phyloP scores from a whole-genome alignment of 2,888 invertebrate species.

The Ormia ochracea region DNA sequence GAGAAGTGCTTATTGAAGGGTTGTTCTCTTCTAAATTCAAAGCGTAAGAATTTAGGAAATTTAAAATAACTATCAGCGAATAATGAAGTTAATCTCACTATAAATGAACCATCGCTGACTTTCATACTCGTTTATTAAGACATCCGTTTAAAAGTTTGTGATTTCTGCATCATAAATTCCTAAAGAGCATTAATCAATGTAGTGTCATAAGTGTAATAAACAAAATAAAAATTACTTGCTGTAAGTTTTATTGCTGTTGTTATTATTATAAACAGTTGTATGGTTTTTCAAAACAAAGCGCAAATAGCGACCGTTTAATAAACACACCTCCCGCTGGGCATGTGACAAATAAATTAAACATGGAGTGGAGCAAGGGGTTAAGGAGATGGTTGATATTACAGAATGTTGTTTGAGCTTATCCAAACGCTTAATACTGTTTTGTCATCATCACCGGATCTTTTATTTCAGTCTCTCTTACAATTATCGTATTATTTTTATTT shows the following conservation, averaged over 20 bases:
- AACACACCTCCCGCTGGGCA: constrained; percentile 22
- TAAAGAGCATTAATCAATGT: neutral
- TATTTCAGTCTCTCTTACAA: constrained; percentile 28
- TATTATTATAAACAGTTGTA: neutral
- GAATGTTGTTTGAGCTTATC: constrained; percentile 2
- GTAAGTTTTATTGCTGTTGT: neutral
- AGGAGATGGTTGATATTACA: neutral
- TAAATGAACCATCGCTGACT: too few relatives aligned
- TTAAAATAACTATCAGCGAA: too few relatives aligned
- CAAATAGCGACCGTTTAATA: constrained; percentile 11
- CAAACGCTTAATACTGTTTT: constrained; percentile 35
- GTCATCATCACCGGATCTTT: constrained; percentile 19
- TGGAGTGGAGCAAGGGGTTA: neutral
- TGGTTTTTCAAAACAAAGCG: constrained; percentile 7
- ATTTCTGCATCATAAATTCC: neutral
- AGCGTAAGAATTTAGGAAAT: too few relatives aligned
- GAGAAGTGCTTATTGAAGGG: too few relatives aligned
- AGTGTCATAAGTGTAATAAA: constrained; percentile 33
- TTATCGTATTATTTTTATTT: constrained; percentile 10
- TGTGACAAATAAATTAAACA: constrained; percentile 41
- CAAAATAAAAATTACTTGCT: constrained; percentile 11
- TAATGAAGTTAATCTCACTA: too few relatives aligned
- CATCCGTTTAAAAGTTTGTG: neutral
- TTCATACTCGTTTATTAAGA: too few relatives aligned
- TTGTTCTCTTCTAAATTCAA: too few relatives aligned